phyloP scores from a whole-genome alignment of 2,113 vertebrate genomes.

The Porphyrio hochstetteri region DNA sequence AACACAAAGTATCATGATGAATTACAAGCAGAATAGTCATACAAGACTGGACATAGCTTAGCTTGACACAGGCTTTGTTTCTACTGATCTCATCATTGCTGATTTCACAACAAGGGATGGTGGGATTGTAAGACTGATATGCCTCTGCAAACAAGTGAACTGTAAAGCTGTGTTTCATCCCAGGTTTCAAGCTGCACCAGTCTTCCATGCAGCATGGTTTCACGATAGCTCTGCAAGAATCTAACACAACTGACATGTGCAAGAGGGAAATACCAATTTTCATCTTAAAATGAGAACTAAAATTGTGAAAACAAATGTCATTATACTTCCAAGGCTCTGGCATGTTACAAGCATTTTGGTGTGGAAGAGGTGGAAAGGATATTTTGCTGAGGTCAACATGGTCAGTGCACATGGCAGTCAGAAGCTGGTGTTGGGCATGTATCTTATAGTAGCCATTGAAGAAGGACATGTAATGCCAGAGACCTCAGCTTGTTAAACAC shows the following conservation, averaged over 20 bases:
- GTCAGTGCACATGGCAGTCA: neutral
- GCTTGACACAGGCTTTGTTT: neutral
- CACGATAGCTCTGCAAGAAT: neutral
- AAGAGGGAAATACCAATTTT: neutral
- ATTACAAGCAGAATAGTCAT: neutral
- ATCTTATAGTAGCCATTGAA: neutral
- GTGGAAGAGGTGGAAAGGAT: neutral
- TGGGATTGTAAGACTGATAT: fast-evolving
- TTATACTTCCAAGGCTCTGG: neutral
- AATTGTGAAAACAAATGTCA: neutral
- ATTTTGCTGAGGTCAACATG: neutral
- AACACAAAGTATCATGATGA: neutral
- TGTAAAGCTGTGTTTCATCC: neutral
- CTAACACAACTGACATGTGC: fast-evolving
- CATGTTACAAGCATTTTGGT: fast-evolving
- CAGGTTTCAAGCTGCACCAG: neutral
- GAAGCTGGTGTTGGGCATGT: neutral
- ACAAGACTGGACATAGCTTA: neutral
- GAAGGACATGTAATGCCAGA: neutral
- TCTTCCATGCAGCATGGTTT: fast-evolving
- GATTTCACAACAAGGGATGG: fast-evolving
- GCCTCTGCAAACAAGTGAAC: neutral
- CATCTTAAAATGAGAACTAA: neutral
- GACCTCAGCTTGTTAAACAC: neutral
- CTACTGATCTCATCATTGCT: neutral